A percentile compares a stretch with the other conserved stretches of the same genome.
Evolutionary conservation across 2,797 vertebrate species (phyloP).

Genomic region (Graptemys geographica): DNA sequence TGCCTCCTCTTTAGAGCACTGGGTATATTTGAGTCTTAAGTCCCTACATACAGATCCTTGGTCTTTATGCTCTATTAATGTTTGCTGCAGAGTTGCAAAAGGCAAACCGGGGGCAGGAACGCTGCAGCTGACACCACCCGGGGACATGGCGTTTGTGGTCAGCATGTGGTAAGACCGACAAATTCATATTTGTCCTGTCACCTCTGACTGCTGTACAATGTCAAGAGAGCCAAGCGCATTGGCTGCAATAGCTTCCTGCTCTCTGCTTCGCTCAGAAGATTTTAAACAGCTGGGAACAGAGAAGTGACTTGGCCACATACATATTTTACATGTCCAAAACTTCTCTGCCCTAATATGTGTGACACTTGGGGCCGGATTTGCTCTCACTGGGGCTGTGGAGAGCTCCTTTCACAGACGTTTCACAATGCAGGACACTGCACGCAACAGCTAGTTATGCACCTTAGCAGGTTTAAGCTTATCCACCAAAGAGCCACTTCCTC

Average conservation of each 20-base stretch:
- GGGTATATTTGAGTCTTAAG: fast-evolving
- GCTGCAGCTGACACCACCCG: neutral
- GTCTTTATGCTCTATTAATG: fast-evolving
- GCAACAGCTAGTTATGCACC: fast-evolving
- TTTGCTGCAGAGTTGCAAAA: fast-evolving
- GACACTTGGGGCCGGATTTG: neutral
- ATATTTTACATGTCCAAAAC: fast-evolving
- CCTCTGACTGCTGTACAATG: fast-evolving
- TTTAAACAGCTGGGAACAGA: neutral
- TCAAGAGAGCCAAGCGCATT: fast-evolving
- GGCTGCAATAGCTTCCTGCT: neutral
- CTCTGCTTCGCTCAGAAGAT: neutral
- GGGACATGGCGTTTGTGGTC: fast-evolving
- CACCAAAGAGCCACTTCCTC: fast-evolving
- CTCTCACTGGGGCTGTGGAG: neutral
- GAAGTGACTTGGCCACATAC: fast-evolving
- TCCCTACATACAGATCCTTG: fast-evolving
- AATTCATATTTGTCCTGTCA: neutral
- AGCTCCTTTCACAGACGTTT: fast-evolving
- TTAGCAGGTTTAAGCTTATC: neutral
- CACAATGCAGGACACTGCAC: fast-evolving
- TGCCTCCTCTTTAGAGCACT: neutral
- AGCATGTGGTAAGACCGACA: neutral
- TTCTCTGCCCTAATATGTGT: fast-evolving
- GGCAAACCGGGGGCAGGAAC: neutral